Evolutionary conservation across 1,140 invertebrate species (phyloP), one percentile per base, ranked within the genome.

Genomic region (Drosophila nebulosa): DNA sequence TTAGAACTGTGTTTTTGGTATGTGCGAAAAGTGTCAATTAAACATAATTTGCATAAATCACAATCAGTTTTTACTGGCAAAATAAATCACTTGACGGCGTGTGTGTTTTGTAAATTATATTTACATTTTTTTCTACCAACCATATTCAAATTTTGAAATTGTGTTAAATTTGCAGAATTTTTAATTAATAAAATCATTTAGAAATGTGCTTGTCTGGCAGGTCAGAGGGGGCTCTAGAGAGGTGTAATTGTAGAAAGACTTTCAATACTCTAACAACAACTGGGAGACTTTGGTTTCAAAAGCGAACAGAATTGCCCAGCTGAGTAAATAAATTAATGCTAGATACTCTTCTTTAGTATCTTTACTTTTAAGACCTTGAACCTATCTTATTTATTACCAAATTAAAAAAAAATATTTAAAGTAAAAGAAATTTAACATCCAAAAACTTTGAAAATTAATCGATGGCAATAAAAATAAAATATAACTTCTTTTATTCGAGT

Each of bases 161-260:
- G 77, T 80, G 79, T 83, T 78, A 75, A 84, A 84, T 84, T 66
- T 69, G 80, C 80, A 77, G 64, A 64, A 79, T 84, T 80, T 81
- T 85, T 84, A 84, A 86, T 84, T 86, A 84, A 86, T 80, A 86
- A 84, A 84, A 74, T 35, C 81, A 84, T 80, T 85, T 84, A 86
- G 80, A 86, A 80, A 77, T 65, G 22, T 77, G 80, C 80, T 86
- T 36, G 53, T n/a, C 81, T 67, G 50, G 77, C 80, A 79, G 50
- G 36, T 51, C 36, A 16, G 16, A 51, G 30, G 30, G 26, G 27
- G 18, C 57, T 7, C 42, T 61, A n/a, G 10, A 3, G 0, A n/a
- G 12, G 22, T 12, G 12, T 26, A 32, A 51, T 21, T 18, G 3
- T 55, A 32, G 1, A 32, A 16, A 55, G 27, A 55, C n/a, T 52